A percentile compares a stretch with the other conserved stretches of the same genome.
phyloP scores from a whole-genome alignment of 2,797 vertebrate genomes.

The Cossypha caffra region DNA sequence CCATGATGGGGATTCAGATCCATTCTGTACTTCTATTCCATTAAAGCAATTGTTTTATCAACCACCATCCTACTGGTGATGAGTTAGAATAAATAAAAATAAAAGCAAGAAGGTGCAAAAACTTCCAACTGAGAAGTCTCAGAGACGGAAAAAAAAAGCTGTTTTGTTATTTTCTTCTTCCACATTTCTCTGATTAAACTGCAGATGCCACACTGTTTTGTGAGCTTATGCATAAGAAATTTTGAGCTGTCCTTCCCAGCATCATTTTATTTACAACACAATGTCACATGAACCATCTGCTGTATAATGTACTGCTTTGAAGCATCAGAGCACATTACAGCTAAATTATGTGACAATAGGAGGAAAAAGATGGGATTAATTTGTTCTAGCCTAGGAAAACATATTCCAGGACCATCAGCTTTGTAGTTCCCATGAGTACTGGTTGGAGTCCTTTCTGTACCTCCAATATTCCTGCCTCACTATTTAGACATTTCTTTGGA shows the following conservation, averaged over 20 bases:
- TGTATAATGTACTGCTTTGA: neutral
- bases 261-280: constrained; percentile 7
- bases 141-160: neutral
- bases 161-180: neutral
- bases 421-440: neutral
- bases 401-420: neutral
- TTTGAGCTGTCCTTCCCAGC: neutral
- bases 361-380: neutral
- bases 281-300: neutral
- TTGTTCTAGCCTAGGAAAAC: neutral
- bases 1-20: neutral
- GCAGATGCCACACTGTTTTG: neutral
- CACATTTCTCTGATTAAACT: neutral
- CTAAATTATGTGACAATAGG: neutral
- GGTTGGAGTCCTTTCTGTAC: neutral
- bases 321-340: neutral
- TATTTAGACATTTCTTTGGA: neutral
- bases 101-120: neutral
- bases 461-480: neutral
- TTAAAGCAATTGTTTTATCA: neutral
- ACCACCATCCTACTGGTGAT: neutral
- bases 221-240: neutral
- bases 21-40: neutral
- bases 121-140: neutral
- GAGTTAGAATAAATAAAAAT: neutral